Percentiles rank a stretch among this genome's conserved stretches.
Conservation (phyloP, 1,140 invertebrate genomes). For the Drosophila pseudoobscura region DNA sequence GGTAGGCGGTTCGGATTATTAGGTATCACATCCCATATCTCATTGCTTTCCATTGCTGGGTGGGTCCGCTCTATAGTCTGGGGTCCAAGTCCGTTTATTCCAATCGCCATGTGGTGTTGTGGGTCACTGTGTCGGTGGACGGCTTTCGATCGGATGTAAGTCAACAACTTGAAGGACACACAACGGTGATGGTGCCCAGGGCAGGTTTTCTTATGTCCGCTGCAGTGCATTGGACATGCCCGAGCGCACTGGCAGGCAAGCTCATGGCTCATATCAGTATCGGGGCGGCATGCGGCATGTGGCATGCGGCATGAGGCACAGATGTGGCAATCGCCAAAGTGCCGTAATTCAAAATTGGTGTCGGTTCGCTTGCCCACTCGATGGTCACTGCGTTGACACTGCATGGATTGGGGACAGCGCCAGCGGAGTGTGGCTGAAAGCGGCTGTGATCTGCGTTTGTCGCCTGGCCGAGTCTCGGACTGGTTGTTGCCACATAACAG, state of each 20-base stretch:
- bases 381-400: conserved; percentile 44
- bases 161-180: conserved; percentile 23
- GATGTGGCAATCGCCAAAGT: conserved; percentile 23
- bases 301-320: not conserved
- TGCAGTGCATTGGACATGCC: conserved; percentile 6
- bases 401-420: conserved; percentile 20
- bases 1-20: conserved; percentile 1
- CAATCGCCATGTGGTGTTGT: conserved; percentile 13
- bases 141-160: conserved; percentile 26
- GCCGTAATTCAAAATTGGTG: conserved; percentile 30
- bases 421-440: not conserved
- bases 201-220: too few species aligned
- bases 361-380: conserved; percentile 41
- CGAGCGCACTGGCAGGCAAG: conserved; percentile 18
- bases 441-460: conserved; percentile 34
- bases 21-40: conserved; percentile 8
- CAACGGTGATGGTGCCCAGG: not conserved
- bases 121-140: conserved; percentile 35
- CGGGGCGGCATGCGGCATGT: not conserved
- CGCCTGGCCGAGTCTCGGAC: conserved; percentile 37
- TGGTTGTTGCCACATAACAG: conserved; percentile 18
- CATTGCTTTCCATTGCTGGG: conserved; percentile 1
- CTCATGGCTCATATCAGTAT: conserved; percentile 21
- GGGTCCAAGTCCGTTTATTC: conserved; percentile 28
- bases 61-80: not conserved